A percentile compares a stretch with the other conserved stretches of the same genome.
Conservation (phyloP, 1,140 invertebrate species). For the Apocrypta bakeri region DNA sequence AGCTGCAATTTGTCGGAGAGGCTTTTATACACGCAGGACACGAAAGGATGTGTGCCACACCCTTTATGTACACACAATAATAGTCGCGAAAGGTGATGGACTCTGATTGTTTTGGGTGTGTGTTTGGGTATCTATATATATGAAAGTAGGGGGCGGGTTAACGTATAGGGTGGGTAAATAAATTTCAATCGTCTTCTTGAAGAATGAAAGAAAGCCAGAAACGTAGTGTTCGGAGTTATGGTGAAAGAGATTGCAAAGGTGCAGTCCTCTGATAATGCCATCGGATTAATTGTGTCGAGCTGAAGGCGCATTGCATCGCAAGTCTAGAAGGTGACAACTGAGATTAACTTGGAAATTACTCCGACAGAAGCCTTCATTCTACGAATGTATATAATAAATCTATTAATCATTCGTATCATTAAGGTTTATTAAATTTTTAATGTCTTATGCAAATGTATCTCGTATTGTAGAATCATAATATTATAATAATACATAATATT, state of each 20-base stretch:
- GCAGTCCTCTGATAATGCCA: neutral
- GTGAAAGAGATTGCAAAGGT: neutral
- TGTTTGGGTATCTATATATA: neutral
- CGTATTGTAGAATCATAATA: too few species aligned
- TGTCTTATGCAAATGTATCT: too few species aligned
- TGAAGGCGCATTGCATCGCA: neutral
- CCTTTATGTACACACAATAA: neutral
- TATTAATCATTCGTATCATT: neutral
- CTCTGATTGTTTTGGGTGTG: neutral
- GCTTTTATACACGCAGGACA: neutral
- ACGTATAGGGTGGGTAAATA: neutral
- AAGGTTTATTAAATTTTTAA: neutral
- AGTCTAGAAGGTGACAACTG: neutral
- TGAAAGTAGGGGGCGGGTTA: too few species aligned
- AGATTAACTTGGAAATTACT: constrained; percentile 8
- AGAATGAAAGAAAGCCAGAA: neutral
- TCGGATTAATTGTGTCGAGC: neutral
- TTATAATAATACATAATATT: too few species aligned
- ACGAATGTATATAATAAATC: neutral
- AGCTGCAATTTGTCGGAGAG: constrained; percentile 9
- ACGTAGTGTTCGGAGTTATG: neutral
- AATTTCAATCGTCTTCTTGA: neutral
- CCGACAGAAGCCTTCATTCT: neutral
- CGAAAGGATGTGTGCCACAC: neutral
- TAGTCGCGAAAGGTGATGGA: neutral